Base-by-base conservation (phyloP, 2,113 vertebrate species). In the Elgaria multicarinata region DNA sequence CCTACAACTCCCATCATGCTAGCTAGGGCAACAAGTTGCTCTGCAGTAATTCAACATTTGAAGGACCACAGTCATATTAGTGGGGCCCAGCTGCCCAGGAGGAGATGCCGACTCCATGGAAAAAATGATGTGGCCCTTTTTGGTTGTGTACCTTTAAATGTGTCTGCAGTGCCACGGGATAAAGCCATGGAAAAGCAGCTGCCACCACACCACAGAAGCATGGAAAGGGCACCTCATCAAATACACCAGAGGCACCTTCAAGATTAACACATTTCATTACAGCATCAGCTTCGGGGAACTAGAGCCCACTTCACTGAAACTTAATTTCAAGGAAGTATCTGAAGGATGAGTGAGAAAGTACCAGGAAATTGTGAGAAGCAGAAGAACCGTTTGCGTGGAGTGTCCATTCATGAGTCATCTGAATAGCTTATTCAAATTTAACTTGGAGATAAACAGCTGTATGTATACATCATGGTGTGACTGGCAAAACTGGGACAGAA, bases 381-480 rank as follows among this genome's bases (percentile, higher is more conserved):
- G 20, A 58, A 87, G 64, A 72, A 85, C 55, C 8, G 18, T 0
- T 87, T 16, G 9, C 1, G 67, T 88, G 18, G 46, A 0, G 8
- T 42, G 2, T 6, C 0, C 80, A 53, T 74, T 64, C 13, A 46
- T 66, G 66, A 78, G 16, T 31, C 78, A 62, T 64, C 24, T 58
- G 46, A 53, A 83, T 22, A 1, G 74, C 42, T 83, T 62, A 80
- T 89, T 89, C 69, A 81, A 14, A 62, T 10, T 12, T 0, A 91
- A 58, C 13, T 50, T 84, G 24, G 75, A 46, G 90, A 86, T 67
- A 91, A 94, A 89, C 64, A 74, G 90, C 71, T 69, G 78, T 46
- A 72, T 55, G 24, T 67, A 74, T 86, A 69, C 71, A 87, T 0
- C 10, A 36, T 31, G 71, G 55, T 89, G 44, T 50, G 64, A 77